A percentile compares a stretch with the other conserved stretches of the same genome.
phyloP scores from a whole-genome alignment of 2,888 invertebrate species.

The Orthonevra nobilis region DNA sequence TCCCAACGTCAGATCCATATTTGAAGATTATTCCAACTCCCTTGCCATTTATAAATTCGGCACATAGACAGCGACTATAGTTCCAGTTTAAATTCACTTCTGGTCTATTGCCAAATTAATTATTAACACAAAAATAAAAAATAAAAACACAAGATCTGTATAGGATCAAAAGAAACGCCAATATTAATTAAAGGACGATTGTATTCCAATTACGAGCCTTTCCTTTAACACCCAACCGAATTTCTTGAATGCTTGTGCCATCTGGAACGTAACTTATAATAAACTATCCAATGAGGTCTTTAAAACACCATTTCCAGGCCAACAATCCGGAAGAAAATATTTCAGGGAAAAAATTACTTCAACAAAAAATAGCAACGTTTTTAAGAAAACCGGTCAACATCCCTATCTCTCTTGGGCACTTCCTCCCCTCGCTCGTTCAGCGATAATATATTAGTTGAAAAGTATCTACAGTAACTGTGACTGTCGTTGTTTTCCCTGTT shows the following conservation, averaged over 20 bases:
- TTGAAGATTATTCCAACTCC: slow-evolving; percentile 14
- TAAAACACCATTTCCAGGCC: slow-evolving; percentile 33
- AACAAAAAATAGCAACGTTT: slow-evolving; percentile 16
- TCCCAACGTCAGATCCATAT: slow-evolving; percentile 30
- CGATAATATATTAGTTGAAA: slow-evolving; percentile 18
- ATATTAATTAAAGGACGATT: slow-evolving; percentile 65
- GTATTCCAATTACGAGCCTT: slow-evolving; percentile 47
- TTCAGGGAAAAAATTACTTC: slow-evolving; percentile 16
- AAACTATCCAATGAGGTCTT: slow-evolving; percentile 27
- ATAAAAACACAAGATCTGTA: not conserved
- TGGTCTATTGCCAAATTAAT: slow-evolving; percentile 68
- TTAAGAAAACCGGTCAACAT: slow-evolving; percentile 57
- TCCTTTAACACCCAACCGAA: slow-evolving; percentile 4
- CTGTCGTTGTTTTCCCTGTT: not conserved
- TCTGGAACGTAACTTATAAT: slow-evolving; percentile 34
- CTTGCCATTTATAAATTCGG: slow-evolving; percentile 27
- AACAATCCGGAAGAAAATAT: not conserved
- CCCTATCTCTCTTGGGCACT: not conserved
- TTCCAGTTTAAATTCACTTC: slow-evolving; percentile 59
- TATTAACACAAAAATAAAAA: slow-evolving; percentile 30
- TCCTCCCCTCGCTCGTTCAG: not conserved
- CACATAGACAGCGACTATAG: slow-evolving; percentile 33
- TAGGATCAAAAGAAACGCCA: slow-evolving; percentile 42
- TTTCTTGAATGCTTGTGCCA: slow-evolving; percentile 42
- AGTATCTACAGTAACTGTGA: slow-evolving; percentile 11